Conservation (phyloP, 2,888 invertebrate genomes). For the Scaptomyza polygonia region DNA sequence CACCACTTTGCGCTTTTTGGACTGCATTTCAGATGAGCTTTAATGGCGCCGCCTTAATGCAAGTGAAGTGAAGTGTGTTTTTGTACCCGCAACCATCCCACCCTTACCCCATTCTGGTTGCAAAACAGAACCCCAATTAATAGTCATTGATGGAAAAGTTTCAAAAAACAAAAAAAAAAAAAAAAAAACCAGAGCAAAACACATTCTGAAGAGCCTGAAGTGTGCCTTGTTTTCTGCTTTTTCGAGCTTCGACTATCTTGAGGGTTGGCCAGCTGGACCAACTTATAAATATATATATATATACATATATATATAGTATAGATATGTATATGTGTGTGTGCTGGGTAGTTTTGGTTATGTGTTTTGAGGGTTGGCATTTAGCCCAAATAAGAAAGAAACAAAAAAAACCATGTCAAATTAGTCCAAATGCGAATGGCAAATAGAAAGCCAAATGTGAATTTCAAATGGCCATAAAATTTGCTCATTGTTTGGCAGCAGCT, state of each 20-base stretch:
- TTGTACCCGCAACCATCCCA: background rate
- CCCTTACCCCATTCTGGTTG: background rate
- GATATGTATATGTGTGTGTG: conserved; percentile 7
- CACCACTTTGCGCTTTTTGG: conserved; percentile 20
- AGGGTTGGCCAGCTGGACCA: conserved; percentile 60
- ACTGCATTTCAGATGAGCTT: conserved; percentile 76
- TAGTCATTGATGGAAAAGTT: conserved; percentile 76
- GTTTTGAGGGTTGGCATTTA: conserved; percentile 55
- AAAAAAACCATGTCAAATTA: conserved; percentile 62
- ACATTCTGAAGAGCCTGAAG: conserved; percentile 52
- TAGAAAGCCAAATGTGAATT: conserved; percentile 47
- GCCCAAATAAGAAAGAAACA: conserved; percentile 31
- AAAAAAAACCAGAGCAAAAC: conserved; percentile 33
- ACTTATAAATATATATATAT: background rate
- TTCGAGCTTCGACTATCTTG: conserved; percentile 30
- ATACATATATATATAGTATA: too few species aligned
- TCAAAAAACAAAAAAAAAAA: too few species aligned
- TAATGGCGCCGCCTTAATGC: conserved; percentile 78
- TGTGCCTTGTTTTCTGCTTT: conserved; percentile 32
- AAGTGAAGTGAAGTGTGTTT: conserved; percentile 47
- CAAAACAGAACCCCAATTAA: conserved; percentile 68
- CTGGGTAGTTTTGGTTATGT: conserved; percentile 15
- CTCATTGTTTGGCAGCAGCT: conserved; percentile 44
- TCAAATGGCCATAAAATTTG: conserved; percentile 65
- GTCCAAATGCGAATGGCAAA: conserved; percentile 55